These are phyloP conservation scores for Drosophila yooni DNA, from an alignment of 2,888 invertebrate species.

Conservation along the genomic window DNA sequence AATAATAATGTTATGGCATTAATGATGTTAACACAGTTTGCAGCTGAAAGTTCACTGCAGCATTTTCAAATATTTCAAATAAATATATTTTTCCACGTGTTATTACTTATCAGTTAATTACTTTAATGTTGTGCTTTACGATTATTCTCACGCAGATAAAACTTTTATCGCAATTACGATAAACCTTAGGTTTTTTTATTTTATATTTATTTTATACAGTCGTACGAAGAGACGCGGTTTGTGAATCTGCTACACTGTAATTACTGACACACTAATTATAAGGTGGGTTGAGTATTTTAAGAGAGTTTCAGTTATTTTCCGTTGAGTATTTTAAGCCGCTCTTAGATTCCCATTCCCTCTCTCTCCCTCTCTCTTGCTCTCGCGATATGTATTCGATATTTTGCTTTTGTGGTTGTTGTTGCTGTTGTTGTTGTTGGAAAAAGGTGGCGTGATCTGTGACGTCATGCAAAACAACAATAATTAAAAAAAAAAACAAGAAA, in stretches of 20 bases:
- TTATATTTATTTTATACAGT: slow-evolving; percentile 24
- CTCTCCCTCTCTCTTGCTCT: neutral
- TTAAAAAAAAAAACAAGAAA: slow-evolving; percentile 9
- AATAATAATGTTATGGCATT: slow-evolving; percentile 1
- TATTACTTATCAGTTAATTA: slow-evolving; percentile 56
- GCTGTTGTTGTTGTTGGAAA: slow-evolving; percentile 20
- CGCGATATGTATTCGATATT: neutral
- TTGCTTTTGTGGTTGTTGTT: slow-evolving; percentile 10
- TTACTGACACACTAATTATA: slow-evolving; percentile 11
- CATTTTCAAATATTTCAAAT: neutral
- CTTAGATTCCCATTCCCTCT: slow-evolving; percentile 25
- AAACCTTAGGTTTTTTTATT: slow-evolving; percentile 24
- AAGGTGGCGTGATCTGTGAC: slow-evolving; percentile 74
- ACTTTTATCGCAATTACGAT: slow-evolving; percentile 47
- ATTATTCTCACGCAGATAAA: slow-evolving; percentile 48
- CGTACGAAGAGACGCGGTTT: slow-evolving; percentile 23
- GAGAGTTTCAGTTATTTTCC: slow-evolving; percentile 31
- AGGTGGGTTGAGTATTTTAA: slow-evolving; percentile 27
- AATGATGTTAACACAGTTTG: neutral
- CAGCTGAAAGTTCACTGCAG: neutral
- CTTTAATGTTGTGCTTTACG: slow-evolving; percentile 26
- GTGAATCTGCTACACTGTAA: slow-evolving; percentile 12
- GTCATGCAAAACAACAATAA: slow-evolving; percentile 54
- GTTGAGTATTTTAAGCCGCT: slow-evolving; percentile 18
- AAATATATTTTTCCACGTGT: neutral